Percentiles rank a stretch among this genome's conserved stretches.
Evolutionary conservation across 2,113 vertebrate genomes (phyloP).

Genomic region (Zootoca vivipara): DNA sequence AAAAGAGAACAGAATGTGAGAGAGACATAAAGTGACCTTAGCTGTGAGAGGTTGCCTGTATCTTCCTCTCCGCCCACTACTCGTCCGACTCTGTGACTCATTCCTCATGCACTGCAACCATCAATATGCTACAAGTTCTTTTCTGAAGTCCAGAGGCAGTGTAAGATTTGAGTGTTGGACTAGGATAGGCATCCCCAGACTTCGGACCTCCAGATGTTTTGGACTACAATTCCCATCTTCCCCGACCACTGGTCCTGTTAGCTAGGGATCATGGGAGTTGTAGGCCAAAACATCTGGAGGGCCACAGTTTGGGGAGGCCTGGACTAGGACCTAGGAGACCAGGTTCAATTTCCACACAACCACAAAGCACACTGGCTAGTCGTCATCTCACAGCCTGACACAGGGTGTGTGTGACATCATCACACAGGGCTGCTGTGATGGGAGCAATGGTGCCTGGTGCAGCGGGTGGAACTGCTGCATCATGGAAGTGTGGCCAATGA

Average conservation of each 20-base stretch:
- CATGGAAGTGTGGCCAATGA: no score
- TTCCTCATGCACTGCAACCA: not conserved
- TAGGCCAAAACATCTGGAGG: no score
- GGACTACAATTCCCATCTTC: no score
- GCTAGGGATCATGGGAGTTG: no score
- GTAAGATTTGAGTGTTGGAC: not conserved
- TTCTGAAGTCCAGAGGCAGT: not conserved
- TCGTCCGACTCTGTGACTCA: not conserved
- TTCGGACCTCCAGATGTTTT: no score
- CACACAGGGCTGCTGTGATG: no score
- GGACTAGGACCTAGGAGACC: not conserved
- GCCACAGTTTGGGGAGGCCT: no score
- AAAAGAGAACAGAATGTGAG: conserved; percentile 3
- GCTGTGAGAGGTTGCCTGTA: not conserved
- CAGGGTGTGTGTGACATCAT: no score
- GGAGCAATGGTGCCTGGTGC: no score
- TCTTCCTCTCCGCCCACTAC: not conserved
- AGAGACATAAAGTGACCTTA: not conserved
- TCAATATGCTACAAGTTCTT: not conserved
- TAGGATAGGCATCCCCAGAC: no score
- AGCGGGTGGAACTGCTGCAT: no score
- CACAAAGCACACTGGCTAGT: not conserved
- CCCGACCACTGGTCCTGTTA: no score
- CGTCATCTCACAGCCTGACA: not conserved
- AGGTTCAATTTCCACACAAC: not conserved